Evolutionary conservation across 2,888 invertebrate genomes (phyloP), one percentile per base, ranked within the genome.

Genomic region (Peribatodes rhomboidaria): DNA sequence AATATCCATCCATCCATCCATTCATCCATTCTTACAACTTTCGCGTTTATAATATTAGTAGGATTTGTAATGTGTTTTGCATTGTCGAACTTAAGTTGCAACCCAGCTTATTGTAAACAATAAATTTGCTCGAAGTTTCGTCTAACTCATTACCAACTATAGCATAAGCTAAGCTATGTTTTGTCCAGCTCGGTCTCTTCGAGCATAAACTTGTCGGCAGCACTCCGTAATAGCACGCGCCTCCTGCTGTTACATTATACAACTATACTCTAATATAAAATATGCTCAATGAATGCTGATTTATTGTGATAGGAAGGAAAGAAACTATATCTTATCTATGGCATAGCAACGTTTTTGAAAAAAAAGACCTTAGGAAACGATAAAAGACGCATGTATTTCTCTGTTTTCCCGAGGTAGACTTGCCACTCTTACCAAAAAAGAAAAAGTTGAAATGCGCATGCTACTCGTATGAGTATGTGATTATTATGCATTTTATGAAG

Each of bases 161-260:
- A 8, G 18, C 18, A 16, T 8, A 7, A 16, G 14, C 9, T 6
- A 9, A 14, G 16, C 16, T 41, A 41, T 18, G 41, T 16, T n/a
- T n/a, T 9, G 41, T 9, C 16, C 41, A 41, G 14, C 20, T 18
- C 27, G 0, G n/a, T 27, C 52, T 14, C 11, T 2, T 20, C 33
- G 50, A 6, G 41, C 62, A 63, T 57, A 62, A 63, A 63, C 62
- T 57, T 39, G 62, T 52, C 27, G 37, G 35, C 16, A 27, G 56
- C 37, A 11, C 42, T 37, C 37, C 20, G 18, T 39, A 20, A 14
- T 42, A 57, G 62, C 57, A 53, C 62, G 62, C 52, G 42, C 42
- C 62, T 57, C 62, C 57, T 8, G 57, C 52, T 57, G 62, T 33
- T 50, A 22, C 11, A 46, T n/a, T 39, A 22, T 22, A 46, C n/a